Evolutionary conservation across 2,888 invertebrate species (phyloP), one percentile per base, ranked within the genome.

Genomic region (Plemyria rubiginata): DNA sequence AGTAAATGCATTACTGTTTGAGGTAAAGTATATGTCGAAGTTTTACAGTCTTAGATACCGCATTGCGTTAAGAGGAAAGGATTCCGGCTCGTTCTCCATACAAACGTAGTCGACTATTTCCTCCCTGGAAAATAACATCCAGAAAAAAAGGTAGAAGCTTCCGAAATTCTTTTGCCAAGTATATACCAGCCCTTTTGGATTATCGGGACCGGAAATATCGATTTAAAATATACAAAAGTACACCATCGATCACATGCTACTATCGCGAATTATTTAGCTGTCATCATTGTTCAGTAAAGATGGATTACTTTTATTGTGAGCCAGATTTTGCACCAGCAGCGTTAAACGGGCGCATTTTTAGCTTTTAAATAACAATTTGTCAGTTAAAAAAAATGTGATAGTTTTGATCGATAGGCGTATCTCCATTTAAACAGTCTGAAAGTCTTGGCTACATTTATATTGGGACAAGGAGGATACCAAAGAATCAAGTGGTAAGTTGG

Each of bases 241-340:
- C 11, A 16, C 43, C 15, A 53, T 29, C 60, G 55, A 68, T 66
- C 66, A 45, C 13, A 8, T 15, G n/a, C 13, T 7, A 22, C 22
- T 29, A 66, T 66, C 64, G 57, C 41, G 57, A 59, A 54, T 49
- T 56, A 54, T 49, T 53, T 36, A 29, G 16, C 15, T 60, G 59
- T 60, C 68, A 54, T 28, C 66, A 54, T 53, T 62, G 60, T 46
- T 65, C 48, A 57, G 64, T 46, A 51, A 53, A 68, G 70, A 70
- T 65, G 43, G 61, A 70, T 70, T 13, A 56, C 40, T 59, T 65
- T 52, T 60, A 59, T 52, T 52, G 54, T 41, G 46, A 46, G 8
- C 43, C 8, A 40, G 54, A 61, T 38, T 64, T 60, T 49, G 43
- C 55, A 63, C 48, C 36, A 52, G 22, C 12, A 12, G 28, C 11